These are phyloP conservation scores for Montipora foliosa DNA, from an alignment of 64 coral and sea anemone species.

Conservation along the genomic window DNA sequence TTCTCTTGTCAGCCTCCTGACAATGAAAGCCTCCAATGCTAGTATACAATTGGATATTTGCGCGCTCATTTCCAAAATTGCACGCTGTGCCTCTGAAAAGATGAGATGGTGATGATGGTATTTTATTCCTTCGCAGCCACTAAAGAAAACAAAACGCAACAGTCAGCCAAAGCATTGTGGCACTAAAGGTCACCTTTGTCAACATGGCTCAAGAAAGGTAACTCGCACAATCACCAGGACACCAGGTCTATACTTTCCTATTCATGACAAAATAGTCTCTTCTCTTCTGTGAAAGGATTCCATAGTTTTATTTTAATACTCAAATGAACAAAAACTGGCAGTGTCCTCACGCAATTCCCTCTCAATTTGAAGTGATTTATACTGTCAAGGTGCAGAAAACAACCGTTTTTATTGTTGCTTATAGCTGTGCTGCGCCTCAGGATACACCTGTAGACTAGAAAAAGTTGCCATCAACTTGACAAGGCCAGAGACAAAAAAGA, in stretches of 20 bases:
- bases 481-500: not conserved
- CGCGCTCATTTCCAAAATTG: too few species aligned
- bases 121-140: not conserved
- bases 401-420: not conserved
- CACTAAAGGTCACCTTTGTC: not conserved
- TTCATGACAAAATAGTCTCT: too few species aligned
- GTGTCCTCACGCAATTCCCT: too few species aligned
- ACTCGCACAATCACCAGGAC: too few species aligned
- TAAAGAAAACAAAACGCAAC: constrained; percentile 3
- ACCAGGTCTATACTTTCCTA: too few species aligned
- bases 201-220: constrained; percentile 43
- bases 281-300: too few species aligned
- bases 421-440: constrained; percentile 30
- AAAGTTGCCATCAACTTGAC: not conserved
- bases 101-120: not conserved
- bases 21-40: too few species aligned
- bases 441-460: not conserved
- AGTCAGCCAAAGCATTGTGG: constrained; percentile 19
- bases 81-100: not conserved
- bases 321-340: too few species aligned
- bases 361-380: not conserved
- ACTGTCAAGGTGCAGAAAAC: not conserved
- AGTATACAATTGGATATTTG: too few species aligned
- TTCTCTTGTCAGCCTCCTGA: too few species aligned
- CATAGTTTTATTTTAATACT: too few species aligned